Evolutionary conservation across 2,888 invertebrate genomes (phyloP).

Genomic region (Acanthococcus lagerstroemiae): DNA sequence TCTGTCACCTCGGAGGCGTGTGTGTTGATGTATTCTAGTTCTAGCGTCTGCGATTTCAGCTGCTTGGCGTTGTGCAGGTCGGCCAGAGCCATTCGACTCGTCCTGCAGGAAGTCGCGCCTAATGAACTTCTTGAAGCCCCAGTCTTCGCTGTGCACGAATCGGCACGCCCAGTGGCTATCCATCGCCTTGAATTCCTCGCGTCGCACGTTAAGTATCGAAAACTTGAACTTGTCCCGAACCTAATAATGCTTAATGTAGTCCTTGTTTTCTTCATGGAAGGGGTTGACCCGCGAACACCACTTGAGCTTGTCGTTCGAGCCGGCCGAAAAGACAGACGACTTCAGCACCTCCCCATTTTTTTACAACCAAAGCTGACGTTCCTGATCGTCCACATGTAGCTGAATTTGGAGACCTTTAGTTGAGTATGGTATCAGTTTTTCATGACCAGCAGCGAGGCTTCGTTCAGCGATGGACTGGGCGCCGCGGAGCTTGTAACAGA

Average conservation of each 20-base stretch:
- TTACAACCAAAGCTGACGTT: conserved; percentile 99
- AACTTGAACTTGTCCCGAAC: conserved; percentile 99
- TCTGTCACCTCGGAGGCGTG: conserved; percentile 99
- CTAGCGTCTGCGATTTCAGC: conserved; percentile 94
- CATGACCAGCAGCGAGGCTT: conserved; percentile 94
- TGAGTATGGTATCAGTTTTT: conserved; percentile 99
- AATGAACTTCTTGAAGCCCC: conserved; percentile 99
- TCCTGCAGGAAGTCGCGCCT: conserved; percentile 95
- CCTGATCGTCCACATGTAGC: conserved; percentile 99
- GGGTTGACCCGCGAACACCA: conserved; percentile 99
- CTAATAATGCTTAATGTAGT: conserved; percentile 97
- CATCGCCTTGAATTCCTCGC: conserved; percentile 99
- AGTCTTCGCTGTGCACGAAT: conserved; percentile 99
- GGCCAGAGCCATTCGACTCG: conserved; percentile 93
- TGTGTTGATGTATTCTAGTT: conserved; percentile 98
- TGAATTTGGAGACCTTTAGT: conserved; percentile 99
- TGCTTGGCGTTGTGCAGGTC: conserved; percentile 97
- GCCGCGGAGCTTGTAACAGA: conserved; percentile 5
- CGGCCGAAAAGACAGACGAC: conserved; percentile 98
- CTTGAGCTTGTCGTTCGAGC: conserved; percentile 98
- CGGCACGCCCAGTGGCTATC: conserved; percentile 89
- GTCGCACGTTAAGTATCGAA: conserved; percentile 98
- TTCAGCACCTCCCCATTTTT: conserved; percentile 99
- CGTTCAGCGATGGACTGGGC: conserved; percentile 74
- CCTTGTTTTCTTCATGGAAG: conserved; percentile 99